phyloP scores from a whole-genome alignment of 1,140 invertebrate genomes.

The Drosophila sturtevanti region DNA sequence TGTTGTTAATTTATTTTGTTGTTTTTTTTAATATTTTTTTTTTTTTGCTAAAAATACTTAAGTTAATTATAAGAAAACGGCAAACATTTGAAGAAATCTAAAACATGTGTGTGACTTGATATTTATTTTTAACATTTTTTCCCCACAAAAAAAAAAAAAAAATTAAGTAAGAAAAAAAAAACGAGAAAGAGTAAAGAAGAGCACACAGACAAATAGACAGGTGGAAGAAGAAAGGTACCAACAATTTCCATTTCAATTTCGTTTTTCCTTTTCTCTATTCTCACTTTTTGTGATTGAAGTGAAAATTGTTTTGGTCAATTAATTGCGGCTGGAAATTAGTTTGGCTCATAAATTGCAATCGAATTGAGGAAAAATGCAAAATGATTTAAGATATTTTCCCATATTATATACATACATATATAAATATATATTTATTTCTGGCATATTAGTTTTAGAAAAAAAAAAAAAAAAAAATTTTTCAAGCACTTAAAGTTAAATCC shows the following conservation, averaged over 20 bases:
- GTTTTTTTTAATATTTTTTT: constrained; percentile 36
- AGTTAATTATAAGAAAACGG: constrained; percentile 73
- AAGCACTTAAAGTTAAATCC: no score
- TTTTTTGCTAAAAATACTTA: constrained; percentile 71
- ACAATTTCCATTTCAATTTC: neutral
- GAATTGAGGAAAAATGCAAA: constrained; percentile 13
- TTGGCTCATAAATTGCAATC: constrained; percentile 46
- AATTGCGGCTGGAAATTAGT: constrained; percentile 57
- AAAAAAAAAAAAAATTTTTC: no score
- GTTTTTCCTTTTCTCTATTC: neutral
- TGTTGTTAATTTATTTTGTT: constrained; percentile 34
- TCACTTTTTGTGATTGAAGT: constrained; percentile 25
- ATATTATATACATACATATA: no score
- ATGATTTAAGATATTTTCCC: neutral
- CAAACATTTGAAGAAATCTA: constrained; percentile 62
- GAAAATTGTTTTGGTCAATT: constrained; percentile 44
- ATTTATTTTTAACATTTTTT: constrained; percentile 70
- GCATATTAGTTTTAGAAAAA: neutral
- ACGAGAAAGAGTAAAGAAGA: neutral
- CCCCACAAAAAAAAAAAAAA: neutral
- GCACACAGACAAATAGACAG: constrained; percentile 1
- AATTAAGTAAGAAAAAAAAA: neutral
- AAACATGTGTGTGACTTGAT: constrained; percentile 77
- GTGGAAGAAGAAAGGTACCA: constrained; percentile 14
- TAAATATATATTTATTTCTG: neutral